Conservation (phyloP, 2,113 vertebrate genomes). For the Probosciger aterrimus region DNA sequence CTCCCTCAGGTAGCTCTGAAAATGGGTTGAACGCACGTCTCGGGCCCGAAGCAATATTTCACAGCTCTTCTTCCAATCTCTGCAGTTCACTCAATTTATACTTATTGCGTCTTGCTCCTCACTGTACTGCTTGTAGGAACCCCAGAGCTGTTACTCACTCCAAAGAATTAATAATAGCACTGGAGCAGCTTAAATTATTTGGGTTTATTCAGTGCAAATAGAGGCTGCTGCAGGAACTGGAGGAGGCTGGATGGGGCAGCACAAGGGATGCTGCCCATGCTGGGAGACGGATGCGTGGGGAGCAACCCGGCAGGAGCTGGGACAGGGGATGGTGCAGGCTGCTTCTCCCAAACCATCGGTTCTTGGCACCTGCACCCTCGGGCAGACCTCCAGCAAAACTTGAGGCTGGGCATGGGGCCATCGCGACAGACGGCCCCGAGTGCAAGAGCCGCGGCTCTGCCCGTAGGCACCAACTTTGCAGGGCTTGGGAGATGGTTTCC, state of each 20-base stretch:
- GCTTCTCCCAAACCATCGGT: not conserved
- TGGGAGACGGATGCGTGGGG: not conserved
- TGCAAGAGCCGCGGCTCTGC: not conserved
- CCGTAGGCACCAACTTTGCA: not conserved
- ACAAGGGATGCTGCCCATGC: not conserved
- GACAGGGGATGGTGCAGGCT: not conserved
- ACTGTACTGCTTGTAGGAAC: not conserved
- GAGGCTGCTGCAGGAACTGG: not conserved
- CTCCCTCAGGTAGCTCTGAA: slow-evolving; percentile 28
- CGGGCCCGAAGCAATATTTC: not conserved
- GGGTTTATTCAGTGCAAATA: not conserved
- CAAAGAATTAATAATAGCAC: not conserved
- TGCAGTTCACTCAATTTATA: slow-evolving; percentile 20
- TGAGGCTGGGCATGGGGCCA: not conserved
- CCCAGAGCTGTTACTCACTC: not conserved
- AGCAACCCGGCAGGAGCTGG: not conserved
- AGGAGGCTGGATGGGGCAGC: not conserved
- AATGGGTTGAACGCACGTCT: slow-evolving; percentile 24
- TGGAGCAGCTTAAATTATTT: not conserved
- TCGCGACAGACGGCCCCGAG: not conserved
- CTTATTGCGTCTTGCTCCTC: not conserved
- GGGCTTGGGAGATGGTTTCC: not conserved
- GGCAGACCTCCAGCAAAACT: slow-evolving; percentile 36
- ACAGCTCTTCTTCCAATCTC: not conserved
- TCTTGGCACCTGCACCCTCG: not conserved